Conservation (phyloP, 2,797 vertebrate genomes). For the Manis pentadactyla region DNA sequence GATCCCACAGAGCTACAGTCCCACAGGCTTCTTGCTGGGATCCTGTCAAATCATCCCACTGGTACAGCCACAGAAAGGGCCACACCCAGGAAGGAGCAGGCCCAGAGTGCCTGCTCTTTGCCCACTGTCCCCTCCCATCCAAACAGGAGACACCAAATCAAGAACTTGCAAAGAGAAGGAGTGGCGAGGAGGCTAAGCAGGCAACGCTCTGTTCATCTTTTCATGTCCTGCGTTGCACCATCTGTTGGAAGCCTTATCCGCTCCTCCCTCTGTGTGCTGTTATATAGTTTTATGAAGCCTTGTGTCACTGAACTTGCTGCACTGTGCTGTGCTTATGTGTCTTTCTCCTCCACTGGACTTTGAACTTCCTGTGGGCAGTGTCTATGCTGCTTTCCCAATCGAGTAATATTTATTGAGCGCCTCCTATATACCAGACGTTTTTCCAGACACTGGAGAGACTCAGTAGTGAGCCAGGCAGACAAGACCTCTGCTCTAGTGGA, state of each 20-base stretch:
- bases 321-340: background rate
- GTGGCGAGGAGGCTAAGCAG: background rate
- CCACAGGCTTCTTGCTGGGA: background rate
- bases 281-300: background rate
- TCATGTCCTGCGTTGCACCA: background rate
- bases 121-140: background rate
- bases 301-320: background rate
- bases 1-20: background rate
- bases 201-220: no score
- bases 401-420: background rate
- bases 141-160: background rate
- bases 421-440: background rate
- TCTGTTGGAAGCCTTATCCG: no score
- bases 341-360: background rate
- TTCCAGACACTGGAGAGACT: no score
- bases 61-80: background rate
- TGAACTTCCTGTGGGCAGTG: background rate
- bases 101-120: background rate
- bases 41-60: background rate
- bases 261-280: background rate
- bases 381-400: background rate
- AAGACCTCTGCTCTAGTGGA: background rate
- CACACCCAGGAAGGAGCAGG: background rate
- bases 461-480: background rate
- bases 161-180: background rate